phyloP scores from a whole-genome alignment of 2,113 vertebrate genomes.

The Pipra filicauda region DNA sequence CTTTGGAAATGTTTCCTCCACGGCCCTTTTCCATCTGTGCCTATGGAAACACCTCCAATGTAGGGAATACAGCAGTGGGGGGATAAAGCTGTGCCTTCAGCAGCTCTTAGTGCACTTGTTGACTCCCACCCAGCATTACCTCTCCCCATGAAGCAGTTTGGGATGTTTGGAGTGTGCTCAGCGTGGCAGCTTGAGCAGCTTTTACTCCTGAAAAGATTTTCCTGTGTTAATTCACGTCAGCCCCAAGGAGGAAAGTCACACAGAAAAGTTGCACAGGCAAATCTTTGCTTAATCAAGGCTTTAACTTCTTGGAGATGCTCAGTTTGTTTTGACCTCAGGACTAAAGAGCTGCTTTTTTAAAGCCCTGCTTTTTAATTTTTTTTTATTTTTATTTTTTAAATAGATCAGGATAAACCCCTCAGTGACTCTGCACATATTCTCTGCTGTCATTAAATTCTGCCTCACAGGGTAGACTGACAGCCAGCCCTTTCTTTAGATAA shows the following conservation, averaged over 20 bases:
- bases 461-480: neutral
- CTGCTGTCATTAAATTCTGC: neutral
- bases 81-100: neutral
- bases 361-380: neutral
- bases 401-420: neutral
- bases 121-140: neutral
- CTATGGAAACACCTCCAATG: neutral
- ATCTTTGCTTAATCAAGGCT: neutral
- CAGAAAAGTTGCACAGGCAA: neutral
- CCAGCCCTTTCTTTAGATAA: neutral
- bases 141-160: neutral
- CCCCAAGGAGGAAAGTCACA: neutral
- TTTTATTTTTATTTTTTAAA: neutral
- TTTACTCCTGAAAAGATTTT: neutral
- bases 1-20: neutral
- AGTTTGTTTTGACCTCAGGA: neutral
- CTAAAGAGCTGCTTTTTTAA: neutral
- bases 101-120: neutral
- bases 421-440: neutral
- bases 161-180: neutral
- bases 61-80: neutral
- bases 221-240: too few species aligned
- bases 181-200: neutral
- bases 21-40: neutral
- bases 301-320: neutral